Evolutionary conservation across 2,113 vertebrate species (phyloP).

Genomic region (Semnornis frantzii): DNA sequence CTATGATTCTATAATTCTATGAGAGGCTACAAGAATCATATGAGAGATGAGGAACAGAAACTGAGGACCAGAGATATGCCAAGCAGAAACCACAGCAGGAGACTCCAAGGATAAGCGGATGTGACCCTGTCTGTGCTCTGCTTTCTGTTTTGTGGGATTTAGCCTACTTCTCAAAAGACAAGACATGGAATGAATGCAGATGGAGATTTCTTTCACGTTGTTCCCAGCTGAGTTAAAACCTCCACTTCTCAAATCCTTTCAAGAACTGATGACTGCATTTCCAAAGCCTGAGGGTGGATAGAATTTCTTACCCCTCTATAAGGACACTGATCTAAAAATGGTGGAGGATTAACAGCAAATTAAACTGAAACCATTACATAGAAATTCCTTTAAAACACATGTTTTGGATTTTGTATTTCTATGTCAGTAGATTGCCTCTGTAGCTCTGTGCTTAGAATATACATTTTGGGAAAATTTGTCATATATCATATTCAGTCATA

Average conservation of each 20-base stretch:
- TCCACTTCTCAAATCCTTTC: neutral
- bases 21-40: neutral
- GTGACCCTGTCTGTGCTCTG: neutral
- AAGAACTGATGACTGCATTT: neutral
- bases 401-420: neutral
- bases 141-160: neutral
- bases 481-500: neutral
- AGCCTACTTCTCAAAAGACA: neutral
- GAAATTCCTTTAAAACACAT: neutral
- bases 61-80: neutral
- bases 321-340: neutral
- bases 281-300: neutral
- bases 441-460: neutral
- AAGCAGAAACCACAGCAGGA: constrained; percentile 4
- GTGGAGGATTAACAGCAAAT: neutral
- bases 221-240: neutral
- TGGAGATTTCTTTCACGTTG: neutral
- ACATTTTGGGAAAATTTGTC: neutral
- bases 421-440: neutral
- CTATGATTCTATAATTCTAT: too few relatives aligned
- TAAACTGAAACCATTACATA: neutral
- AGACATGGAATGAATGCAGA: neutral
- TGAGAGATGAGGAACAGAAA: neutral
- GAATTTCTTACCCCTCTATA: neutral
- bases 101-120: neutral